These are phyloP conservation scores for Cyrtorhinus lividipennis DNA, from an alignment of 1,140 invertebrate genomes.

Conservation along the genomic window DNA sequence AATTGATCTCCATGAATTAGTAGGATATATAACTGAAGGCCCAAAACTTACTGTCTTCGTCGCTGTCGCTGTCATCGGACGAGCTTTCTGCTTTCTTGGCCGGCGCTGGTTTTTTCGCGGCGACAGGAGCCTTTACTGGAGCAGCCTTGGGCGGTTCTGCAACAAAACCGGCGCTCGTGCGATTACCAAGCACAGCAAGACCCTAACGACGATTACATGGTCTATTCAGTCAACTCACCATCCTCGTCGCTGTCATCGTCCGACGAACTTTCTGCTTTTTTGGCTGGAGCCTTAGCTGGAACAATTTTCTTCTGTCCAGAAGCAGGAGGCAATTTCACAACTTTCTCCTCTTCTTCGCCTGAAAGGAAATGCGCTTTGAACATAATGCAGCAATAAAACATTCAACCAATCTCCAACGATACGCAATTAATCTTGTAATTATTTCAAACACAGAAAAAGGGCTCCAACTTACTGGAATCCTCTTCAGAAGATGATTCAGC, in stretches of 20 bases:
- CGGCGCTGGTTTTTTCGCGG: neutral
- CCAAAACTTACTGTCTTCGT: constrained; percentile 5
- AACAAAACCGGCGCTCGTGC: no score
- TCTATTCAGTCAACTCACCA: neutral
- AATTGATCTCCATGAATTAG: no score
- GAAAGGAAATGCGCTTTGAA: neutral
- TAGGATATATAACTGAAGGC: no score
- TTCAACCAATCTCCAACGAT: neutral
- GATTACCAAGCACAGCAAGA: no score
- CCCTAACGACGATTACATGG: no score
- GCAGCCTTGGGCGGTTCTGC: no score
- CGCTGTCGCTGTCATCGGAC: constrained; percentile 17
- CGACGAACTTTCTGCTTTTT: constrained; percentile 10
- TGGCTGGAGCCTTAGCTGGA: constrained; percentile 13
- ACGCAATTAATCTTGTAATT: neutral
- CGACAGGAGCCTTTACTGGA: no score
- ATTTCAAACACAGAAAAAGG: neutral
- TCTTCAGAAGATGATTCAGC: neutral
- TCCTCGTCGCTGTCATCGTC: constrained; percentile 20
- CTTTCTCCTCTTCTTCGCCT: constrained; percentile 15
- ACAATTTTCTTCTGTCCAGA: constrained; percentile 6
- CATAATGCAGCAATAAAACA: neutral
- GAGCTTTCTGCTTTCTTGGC: constrained; percentile 14
- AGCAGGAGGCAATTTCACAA: constrained; percentile 16
- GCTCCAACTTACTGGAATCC: constrained; percentile 4